Conservation (phyloP, 1,140 invertebrate species). For the Drosophila novamexicana region DNA sequence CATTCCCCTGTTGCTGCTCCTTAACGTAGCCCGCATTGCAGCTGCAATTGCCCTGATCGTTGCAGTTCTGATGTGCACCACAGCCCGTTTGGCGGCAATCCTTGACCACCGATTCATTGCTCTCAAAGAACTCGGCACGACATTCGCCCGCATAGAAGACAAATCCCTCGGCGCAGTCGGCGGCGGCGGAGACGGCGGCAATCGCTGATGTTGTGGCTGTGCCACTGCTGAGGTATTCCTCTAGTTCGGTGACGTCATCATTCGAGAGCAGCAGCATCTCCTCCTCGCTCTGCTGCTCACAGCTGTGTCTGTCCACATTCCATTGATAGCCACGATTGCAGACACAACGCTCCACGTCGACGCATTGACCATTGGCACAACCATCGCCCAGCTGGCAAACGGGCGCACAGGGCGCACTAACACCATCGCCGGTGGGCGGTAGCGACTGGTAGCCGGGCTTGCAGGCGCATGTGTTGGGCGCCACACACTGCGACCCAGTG, state of each 20-base stretch:
- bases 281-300: constrained; percentile 7
- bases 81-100: constrained; percentile 51
- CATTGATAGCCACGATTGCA: constrained; percentile 57
- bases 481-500: constrained; percentile 52
- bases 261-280: constrained; percentile 8
- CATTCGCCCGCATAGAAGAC: constrained; percentile 63
- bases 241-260: constrained; percentile 21
- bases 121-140: constrained; percentile 60
- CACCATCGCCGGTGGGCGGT: constrained; percentile 51
- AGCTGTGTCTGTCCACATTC: constrained; percentile 32
- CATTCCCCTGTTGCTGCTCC: constrained; percentile 1
- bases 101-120: constrained; percentile 43
- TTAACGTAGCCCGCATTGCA: constrained; percentile 51
- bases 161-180: constrained; percentile 41
- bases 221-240: constrained; percentile 13
- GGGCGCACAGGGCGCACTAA: constrained; percentile 58
- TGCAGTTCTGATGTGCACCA: constrained; percentile 55
- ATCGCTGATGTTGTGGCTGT: not conserved
- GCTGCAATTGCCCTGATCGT: constrained; percentile 33
- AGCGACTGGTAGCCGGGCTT: constrained; percentile 46
- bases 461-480: constrained; percentile 65
- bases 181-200: constrained; percentile 1
- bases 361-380: constrained; percentile 60
- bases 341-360: constrained; percentile 55
- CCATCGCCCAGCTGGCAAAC: constrained; percentile 49